These are phyloP conservation scores for Dendrolimus punctatus DNA, from an alignment of 1,140 invertebrate genomes.

Conservation along the genomic window DNA sequence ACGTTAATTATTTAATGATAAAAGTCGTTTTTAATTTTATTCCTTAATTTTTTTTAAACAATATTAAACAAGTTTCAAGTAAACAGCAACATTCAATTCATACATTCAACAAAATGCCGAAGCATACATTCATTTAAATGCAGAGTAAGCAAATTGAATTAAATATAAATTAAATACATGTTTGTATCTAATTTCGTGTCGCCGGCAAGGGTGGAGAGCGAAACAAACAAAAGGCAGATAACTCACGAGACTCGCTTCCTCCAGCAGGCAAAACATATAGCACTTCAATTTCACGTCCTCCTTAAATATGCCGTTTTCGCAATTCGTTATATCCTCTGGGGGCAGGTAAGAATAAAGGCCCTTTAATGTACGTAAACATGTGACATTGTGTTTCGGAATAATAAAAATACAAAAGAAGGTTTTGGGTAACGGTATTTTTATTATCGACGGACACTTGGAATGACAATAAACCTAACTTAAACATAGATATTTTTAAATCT, in stretches of 20 bases:
- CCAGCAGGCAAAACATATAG: constrained; percentile 71
- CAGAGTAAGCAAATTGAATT: constrained; percentile 27
- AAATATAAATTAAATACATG: constrained; percentile 35
- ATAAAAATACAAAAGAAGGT: not conserved
- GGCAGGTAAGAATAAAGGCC: constrained; percentile 48
- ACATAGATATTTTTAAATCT: too few species aligned
- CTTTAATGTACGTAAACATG: constrained; percentile 43
- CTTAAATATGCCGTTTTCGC: constrained; percentile 70
- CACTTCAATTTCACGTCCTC: constrained; percentile 68
- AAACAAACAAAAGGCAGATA: constrained; percentile 34
- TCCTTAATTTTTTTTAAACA: too few species aligned
- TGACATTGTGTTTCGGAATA: constrained; percentile 28
- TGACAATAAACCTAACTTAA: too few species aligned
- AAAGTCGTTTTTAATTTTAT: too few species aligned
- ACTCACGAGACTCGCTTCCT: constrained; percentile 68
- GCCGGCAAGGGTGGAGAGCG: constrained; percentile 21
- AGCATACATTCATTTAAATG: constrained; percentile 10
- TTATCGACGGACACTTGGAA: too few species aligned
- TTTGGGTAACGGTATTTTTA: too few species aligned
- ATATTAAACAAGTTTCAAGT: too few species aligned
- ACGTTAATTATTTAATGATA: too few species aligned
- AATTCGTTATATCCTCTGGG: constrained; percentile 70
- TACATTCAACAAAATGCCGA: too few species aligned
- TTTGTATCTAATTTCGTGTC: constrained; percentile 27
- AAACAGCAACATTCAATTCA: too few species aligned